phyloP scores from a whole-genome alignment of 2,888 invertebrate genomes.

The Agrochola circellaris region DNA sequence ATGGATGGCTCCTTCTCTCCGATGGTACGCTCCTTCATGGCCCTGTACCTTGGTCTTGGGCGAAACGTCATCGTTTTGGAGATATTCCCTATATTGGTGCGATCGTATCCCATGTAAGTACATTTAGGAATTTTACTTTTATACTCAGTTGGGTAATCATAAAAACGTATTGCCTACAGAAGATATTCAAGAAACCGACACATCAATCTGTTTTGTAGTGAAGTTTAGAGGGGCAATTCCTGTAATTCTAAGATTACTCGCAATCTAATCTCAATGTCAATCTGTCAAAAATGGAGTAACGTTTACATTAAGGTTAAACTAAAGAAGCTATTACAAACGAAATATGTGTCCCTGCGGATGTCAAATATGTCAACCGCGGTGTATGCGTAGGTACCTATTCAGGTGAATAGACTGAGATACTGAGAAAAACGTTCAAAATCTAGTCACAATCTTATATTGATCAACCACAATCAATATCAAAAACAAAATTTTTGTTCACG shows the following conservation, averaged over 20 bases:
- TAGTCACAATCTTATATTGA: no score
- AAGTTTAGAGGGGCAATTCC: not conserved
- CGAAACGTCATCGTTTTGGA: slow-evolving; percentile 82
- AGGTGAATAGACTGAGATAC: no score
- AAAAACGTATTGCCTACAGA: not conserved
- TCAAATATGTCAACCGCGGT: no score
- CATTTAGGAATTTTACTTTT: not conserved
- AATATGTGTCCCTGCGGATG: no score
- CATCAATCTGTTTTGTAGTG: not conserved
- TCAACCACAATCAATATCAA: no score
- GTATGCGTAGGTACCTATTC: no score
- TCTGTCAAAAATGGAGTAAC: not conserved
- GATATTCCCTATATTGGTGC: slow-evolving; percentile 80
- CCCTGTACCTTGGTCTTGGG: slow-evolving; percentile 75
- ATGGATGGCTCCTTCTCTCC: slow-evolving; percentile 83
- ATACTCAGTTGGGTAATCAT: not conserved
- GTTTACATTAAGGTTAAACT: not conserved
- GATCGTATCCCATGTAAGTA: slow-evolving; percentile 84
- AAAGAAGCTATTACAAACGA: no score
- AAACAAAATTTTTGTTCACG: no score
- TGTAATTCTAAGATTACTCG: not conserved
- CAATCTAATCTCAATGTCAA: not conserved
- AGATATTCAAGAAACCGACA: not conserved
- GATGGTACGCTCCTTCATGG: slow-evolving; percentile 74
- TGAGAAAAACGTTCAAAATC: no score